phyloP scores from a whole-genome alignment of 2,888 invertebrate species.

The Stramonita haemastoma region DNA sequence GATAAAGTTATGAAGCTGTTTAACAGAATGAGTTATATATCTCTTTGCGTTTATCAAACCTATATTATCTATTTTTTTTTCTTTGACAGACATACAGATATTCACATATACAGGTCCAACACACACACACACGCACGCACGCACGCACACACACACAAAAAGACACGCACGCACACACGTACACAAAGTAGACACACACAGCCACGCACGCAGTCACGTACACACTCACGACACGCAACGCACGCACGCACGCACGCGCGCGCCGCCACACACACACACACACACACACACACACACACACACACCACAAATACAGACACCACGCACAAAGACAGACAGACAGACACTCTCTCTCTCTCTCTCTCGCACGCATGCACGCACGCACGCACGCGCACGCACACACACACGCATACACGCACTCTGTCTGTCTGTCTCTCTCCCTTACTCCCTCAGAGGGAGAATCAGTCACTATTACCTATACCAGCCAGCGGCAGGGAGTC shows the following conservation, averaged over 20 bases:
- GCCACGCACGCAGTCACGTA: neutral
- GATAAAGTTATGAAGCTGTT: too few relatives aligned
- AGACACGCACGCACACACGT: neutral
- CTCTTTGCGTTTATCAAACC: too few relatives aligned
- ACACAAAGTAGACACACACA: neutral
- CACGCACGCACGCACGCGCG: neutral
- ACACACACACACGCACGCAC: constrained; percentile 13
- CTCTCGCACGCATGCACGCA: neutral
- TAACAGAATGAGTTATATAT: too few relatives aligned
- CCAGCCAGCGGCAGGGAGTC: too few relatives aligned
- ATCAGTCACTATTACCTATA: too few relatives aligned
- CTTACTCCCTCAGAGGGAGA: neutral
- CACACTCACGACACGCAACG: constrained; percentile 14
- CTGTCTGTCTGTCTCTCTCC: too few relatives aligned
- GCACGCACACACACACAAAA: constrained; percentile 7
- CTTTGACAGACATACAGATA: neutral
- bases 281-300: neutral
- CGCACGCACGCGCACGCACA: neutral
- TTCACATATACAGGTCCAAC: neutral
- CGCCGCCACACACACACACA: constrained; percentile 30
- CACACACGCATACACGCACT: neutral
- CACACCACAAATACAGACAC: neutral
- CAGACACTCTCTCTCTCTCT: neutral
- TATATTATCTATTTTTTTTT: neutral
- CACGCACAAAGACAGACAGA: neutral